Evolutionary conservation across 23 tunicate genomes (phyloP), one percentile per base, ranked within the genome.

Genomic region (Pegea sp.): DNA sequence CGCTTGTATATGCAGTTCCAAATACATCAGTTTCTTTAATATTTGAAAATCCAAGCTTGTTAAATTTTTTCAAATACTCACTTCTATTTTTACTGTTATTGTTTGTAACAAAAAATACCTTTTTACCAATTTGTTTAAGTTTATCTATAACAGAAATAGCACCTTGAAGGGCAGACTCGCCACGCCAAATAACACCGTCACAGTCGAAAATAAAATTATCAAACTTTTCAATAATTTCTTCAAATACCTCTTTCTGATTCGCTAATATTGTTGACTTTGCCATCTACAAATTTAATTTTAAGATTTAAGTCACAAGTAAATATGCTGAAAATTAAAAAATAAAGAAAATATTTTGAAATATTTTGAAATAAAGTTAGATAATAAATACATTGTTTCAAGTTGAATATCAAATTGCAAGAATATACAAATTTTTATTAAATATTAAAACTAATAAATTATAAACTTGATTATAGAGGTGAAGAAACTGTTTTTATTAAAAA

Each of bases 1-100:
- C 46, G 32, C 76, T 65, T n/a, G 88, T 76, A 54, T 89, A 89
- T 1, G 90, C 75, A 6, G 98, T 77, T 23, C 90, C 65, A 60
- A 76, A 89, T 8, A 77, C 46, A 4, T 65, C 53, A 4, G 34
- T 42, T 52, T 30, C 30, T 16, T 34, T 42, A 16, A 76, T 74
- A 2, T 59, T 28, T n/a, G n/a, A n/a, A 29, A 77, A 59, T 21
- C 90, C 72, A 48, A 68, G 46, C 22, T 31, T 29, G 2, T 50
- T 16, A 5, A 89, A 27, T 62, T 89, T 89, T 38, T 72, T 55
- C 34, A 70, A 51, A 71, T 89, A 89, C 44, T 66, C 26, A 0
- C 57, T 38, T 8, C 16, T 38, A 38, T 11, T 38, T 38, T 38
- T 38, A 16, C 13, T 38, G 16, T 38, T 38, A 16, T 38, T 38